Evolutionary conservation across 1,140 invertebrate genomes (phyloP), one percentile per base, ranked within the genome.

Genomic region (Idris sp.): DNA sequence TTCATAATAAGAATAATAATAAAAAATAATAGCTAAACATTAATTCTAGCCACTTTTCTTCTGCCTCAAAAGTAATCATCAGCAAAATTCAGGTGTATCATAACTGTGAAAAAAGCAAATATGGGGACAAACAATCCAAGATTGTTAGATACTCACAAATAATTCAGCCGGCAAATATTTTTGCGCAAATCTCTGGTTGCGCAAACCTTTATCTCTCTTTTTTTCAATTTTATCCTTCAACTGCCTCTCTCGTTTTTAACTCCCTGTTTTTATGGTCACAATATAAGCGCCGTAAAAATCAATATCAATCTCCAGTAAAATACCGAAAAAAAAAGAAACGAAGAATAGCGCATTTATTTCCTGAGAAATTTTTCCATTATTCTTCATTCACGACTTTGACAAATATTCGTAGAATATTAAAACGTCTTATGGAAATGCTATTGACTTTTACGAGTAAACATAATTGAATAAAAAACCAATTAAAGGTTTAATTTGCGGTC

Each of bases 221-320:
- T 38, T 30, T 41, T 48, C 31, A 10, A 58, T 43, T 46, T 16
- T 1, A 15, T 43, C 33, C 18, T 28, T 22, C 11, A n/a, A n/a
- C n/a, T n/a, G n/a, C n/a, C n/a, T n/a, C 9, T 62, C 36, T 30
- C 19, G 16, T 19, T 41, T 53, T 62, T 62, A 62, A 62, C 51
- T 62, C 16, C 36, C 35, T 25, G 13, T 41, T 41, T 62, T 62
- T 62, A 31, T 25, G 13, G 16, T n/a, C 4, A 9, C 16, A 2
- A 19, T 8, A 59, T 48, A 38, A 59, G 43, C 30, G 26, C 14
- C 58, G 26, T 28, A 11, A 48, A 61, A 61, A 61, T 61, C 56
- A 51, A 62, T 62, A 62, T 43, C 58, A 62, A 64, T 51, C 35
- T 54, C 43, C 30, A 46, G 31, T 46, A 65, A 53, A 44, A 51